These are phyloP conservation scores for Caiman crocodilus DNA, from an alignment of 2,797 vertebrate genomes.

Conservation along the genomic window DNA sequence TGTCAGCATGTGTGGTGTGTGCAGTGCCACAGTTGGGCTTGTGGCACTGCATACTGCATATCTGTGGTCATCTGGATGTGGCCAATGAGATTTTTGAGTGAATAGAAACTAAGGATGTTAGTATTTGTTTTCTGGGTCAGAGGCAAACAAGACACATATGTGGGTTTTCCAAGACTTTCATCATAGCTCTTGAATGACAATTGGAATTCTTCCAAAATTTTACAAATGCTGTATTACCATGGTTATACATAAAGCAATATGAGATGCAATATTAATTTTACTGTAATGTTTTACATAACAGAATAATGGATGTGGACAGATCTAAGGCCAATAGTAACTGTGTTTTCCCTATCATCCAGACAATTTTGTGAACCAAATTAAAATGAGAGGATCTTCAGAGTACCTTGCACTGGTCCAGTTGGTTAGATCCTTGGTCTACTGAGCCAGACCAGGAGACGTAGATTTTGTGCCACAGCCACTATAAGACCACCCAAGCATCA, in stretches of 20 bases:
- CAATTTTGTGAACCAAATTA: neutral
- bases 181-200: neutral
- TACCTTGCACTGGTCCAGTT: neutral
- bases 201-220: conserved; percentile 24
- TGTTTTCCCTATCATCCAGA: neutral
- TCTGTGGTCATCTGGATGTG: too few species aligned
- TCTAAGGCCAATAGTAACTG: neutral
- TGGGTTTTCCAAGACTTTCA: conserved; percentile 28
- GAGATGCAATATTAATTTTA: neutral
- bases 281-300: neutral
- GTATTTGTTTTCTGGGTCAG: conserved; percentile 40
- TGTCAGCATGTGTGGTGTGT: too few species aligned
- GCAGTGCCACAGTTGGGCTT: too few species aligned
- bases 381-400: neutral
- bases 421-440: neutral
- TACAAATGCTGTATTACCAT: neutral
- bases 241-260: neutral
- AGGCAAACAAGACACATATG: conserved; percentile 31
- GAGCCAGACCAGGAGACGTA: neutral
- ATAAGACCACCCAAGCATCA: neutral
- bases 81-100: conserved; percentile 22
- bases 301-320: neutral
- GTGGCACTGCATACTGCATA: too few species aligned
- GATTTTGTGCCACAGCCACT: neutral
- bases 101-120: conserved; percentile 48